Evolutionary conservation across 2,113 vertebrate species (phyloP).

Genomic region (Chaenogobius annularis): DNA sequence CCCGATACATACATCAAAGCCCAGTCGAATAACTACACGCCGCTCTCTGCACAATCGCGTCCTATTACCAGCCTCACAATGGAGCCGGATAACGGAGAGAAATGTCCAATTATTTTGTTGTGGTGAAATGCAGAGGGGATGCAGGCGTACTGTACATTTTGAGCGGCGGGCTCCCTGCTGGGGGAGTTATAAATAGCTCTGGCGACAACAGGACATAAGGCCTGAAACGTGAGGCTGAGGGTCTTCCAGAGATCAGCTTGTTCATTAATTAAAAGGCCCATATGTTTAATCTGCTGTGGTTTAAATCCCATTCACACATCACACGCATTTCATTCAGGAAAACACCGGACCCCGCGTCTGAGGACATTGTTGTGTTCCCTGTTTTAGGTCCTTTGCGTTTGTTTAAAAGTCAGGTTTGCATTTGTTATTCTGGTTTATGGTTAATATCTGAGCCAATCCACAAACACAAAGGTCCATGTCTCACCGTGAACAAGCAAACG

Average conservation of each 20-base stretch:
- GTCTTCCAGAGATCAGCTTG: slow-evolving; percentile 46
- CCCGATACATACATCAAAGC: slow-evolving; percentile 51
- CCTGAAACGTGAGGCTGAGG: slow-evolving; percentile 52
- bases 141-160: slow-evolving; percentile 10
- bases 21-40: neutral
- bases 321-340: neutral
- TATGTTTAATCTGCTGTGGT: slow-evolving; percentile 24
- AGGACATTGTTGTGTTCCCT: neutral
- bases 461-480: too few species aligned
- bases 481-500: too few species aligned
- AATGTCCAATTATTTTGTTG: slow-evolving; percentile 8
- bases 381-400: neutral
- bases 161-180: slow-evolving; percentile 51
- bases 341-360: neutral
- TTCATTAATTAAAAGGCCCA: slow-evolving; percentile 52
- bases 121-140: neutral
- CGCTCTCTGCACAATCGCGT: neutral
- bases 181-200: slow-evolving; percentile 70
- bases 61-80: neutral
- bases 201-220: slow-evolving; percentile 65
- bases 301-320: neutral
- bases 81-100: neutral
- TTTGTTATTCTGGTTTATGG: neutral
- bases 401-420: neutral
- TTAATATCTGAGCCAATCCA: neutral